These are phyloP conservation scores for Branchinecta lindahli DNA, from an alignment of 1,140 invertebrate species.

Conservation along the genomic window DNA sequence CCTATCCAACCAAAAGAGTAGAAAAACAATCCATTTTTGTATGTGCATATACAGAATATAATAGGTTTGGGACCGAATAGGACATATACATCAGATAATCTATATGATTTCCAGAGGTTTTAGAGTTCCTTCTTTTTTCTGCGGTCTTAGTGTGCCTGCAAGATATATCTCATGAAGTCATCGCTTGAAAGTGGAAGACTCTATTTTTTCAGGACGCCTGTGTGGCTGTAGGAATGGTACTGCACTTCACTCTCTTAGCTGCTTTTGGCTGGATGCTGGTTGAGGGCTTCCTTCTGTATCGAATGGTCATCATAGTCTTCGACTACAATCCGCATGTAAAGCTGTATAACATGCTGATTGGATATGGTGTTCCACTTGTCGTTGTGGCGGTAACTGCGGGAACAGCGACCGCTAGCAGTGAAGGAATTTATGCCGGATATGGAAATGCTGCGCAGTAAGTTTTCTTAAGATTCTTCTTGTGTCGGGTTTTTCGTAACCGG, in stretches of 20 bases:
- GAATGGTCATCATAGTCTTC: constrained; percentile 1
- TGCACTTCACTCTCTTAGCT: neutral
- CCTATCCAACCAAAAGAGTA: too few relatives aligned
- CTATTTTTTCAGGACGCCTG: neutral
- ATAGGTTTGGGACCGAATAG: too few relatives aligned
- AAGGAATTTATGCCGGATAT: neutral
- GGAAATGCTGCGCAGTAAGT: neutral
- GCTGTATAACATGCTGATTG: neutral
- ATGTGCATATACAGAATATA: too few relatives aligned
- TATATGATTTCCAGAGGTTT: too few relatives aligned
- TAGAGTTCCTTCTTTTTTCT: too few relatives aligned
- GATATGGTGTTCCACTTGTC: neutral
- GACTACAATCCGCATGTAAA: neutral
- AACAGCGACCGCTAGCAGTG: neutral
- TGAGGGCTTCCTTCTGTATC: neutral
- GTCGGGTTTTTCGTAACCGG: too few relatives aligned
- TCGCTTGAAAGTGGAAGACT: too few relatives aligned
- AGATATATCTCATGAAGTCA: too few relatives aligned
- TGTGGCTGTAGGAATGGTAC: neutral
- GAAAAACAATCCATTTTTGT: too few relatives aligned
- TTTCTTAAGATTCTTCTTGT: too few relatives aligned
- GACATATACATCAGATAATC: too few relatives aligned
- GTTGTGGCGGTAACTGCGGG: neutral
- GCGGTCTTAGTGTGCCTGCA: too few relatives aligned
- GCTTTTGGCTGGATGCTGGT: constrained; percentile 7